phyloP scores from a whole-genome alignment of 2,888 invertebrate species.

The Dascillus cervinus region DNA sequence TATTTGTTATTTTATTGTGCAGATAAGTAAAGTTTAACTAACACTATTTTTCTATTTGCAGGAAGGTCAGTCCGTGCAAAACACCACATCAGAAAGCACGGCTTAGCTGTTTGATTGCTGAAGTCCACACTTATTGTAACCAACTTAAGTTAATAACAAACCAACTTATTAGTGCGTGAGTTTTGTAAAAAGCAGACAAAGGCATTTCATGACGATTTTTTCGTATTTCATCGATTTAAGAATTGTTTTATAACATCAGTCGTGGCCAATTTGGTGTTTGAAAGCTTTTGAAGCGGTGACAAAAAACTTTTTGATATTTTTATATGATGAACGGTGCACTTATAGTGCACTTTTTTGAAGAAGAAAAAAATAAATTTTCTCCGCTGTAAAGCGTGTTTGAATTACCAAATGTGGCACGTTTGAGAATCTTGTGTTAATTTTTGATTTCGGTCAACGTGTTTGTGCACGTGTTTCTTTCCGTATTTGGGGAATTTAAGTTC shows the following conservation, averaged over 20 bases:
- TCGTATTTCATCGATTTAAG: conserved; percentile 9
- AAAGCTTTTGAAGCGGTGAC: conserved; percentile 4
- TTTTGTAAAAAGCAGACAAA: conserved; percentile 42
- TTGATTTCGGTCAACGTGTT: too few relatives aligned
- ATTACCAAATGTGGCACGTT: too few relatives aligned
- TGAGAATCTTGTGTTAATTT: too few relatives aligned
- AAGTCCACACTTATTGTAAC: conserved; percentile 26
- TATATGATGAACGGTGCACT: conserved; percentile 28
- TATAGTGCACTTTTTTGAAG: neutral
- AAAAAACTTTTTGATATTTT: conserved; percentile 39
- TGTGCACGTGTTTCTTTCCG: too few relatives aligned
- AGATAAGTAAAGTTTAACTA: conserved; percentile 5
- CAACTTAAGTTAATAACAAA: conserved; percentile 35
- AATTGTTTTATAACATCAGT: conserved; percentile 6
- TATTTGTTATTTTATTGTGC: too few relatives aligned
- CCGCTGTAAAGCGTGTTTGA: neutral
- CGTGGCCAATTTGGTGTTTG: conserved; percentile 13
- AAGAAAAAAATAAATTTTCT: neutral
- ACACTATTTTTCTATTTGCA: conserved; percentile 32
- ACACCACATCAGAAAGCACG: conserved; percentile 54
- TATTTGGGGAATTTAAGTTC: too few relatives aligned
- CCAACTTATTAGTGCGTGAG: conserved; percentile 43
- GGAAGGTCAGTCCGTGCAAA: conserved; percentile 53
- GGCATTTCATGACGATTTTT: conserved; percentile 37
- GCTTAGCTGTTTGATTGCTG: conserved; percentile 40